phyloP scores from a whole-genome alignment of 2,888 invertebrate genomes.

The Dioctria linearis region DNA sequence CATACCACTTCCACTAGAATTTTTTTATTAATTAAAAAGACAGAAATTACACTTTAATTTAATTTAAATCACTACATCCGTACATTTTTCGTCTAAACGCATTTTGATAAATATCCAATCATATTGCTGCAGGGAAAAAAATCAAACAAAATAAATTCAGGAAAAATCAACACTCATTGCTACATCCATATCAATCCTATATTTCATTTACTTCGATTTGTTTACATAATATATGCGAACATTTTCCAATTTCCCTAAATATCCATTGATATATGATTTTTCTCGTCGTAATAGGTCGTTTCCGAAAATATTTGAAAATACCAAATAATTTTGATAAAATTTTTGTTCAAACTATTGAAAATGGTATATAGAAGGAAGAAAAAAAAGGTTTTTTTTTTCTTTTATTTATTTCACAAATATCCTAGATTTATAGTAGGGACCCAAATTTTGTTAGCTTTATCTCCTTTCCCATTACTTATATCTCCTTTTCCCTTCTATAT shows the following conservation, averaged over 20 bases:
- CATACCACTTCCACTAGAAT: too few species aligned
- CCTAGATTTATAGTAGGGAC: slow-evolving; percentile 42
- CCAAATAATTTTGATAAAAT: neutral
- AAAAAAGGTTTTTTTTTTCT: slow-evolving; percentile 15
- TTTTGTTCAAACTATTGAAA: neutral
- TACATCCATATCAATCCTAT: too few species aligned
- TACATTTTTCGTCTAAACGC: too few species aligned
- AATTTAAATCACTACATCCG: too few species aligned
- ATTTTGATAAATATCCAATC: too few species aligned
- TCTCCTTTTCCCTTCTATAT: neutral
- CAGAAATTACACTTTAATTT: too few species aligned
- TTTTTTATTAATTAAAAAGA: too few species aligned
- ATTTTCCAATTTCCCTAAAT: neutral
- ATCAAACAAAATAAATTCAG: too few species aligned
- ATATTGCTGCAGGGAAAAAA: too few species aligned
- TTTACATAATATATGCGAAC: too few species aligned
- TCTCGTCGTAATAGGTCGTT: neutral
- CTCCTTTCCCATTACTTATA: slow-evolving; percentile 42
- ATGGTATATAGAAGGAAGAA: neutral
- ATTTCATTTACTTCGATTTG: too few species aligned
- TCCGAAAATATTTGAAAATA: neutral
- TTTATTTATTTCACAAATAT: slow-evolving; percentile 41
- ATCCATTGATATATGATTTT: neutral
- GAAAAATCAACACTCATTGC: too few species aligned
- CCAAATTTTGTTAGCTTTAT: slow-evolving; percentile 36